Conservation (phyloP, 2,797 vertebrate genomes). For the Carcharodon carcharias region DNA sequence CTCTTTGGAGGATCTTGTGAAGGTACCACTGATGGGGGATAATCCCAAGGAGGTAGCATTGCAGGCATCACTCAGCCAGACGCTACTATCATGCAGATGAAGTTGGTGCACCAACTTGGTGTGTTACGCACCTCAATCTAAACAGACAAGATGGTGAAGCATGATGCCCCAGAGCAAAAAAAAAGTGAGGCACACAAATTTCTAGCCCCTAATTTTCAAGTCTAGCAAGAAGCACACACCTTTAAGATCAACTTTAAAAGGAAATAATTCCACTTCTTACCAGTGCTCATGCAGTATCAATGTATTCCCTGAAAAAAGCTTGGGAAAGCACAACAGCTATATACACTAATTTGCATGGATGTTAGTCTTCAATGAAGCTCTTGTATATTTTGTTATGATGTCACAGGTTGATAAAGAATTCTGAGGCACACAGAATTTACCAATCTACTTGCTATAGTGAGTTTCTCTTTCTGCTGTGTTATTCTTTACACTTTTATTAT, state of each 20-base stretch:
- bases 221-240: not conserved
- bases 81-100: not conserved
- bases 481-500: not conserved
- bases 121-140: not conserved
- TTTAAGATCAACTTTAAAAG: not conserved
- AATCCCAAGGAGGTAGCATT: not conserved
- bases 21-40: not conserved
- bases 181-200: not conserved
- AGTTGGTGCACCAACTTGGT: not conserved
- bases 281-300: not conserved
- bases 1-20: not conserved
- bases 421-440: not conserved
- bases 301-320: not conserved
- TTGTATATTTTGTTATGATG: not conserved
- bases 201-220: not conserved
- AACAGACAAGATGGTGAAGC: not conserved
- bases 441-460: not conserved
- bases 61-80: not conserved
- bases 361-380: not conserved
- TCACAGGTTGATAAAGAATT: slow-evolving; percentile 2
- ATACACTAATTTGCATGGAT: not conserved
- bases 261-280: not conserved
- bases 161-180: not conserved
- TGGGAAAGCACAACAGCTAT: not conserved
- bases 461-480: not conserved